Conservation (phyloP, 2,888 invertebrate genomes). For the Tineola bisselliella region DNA sequence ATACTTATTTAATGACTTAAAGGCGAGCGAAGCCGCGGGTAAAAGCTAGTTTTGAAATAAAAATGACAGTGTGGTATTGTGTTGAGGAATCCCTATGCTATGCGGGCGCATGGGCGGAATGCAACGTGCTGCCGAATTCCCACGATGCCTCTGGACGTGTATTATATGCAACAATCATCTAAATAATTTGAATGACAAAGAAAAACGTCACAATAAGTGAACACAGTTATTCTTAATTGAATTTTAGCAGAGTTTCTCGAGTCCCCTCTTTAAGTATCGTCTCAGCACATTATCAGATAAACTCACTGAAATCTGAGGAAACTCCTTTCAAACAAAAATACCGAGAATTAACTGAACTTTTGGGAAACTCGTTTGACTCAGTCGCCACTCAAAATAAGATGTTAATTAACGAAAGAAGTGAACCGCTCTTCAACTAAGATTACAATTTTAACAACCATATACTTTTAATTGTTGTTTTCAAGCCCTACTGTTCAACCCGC, state of each 20-base stretch:
- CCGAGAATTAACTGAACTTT: not conserved
- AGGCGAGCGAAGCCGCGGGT: no score
- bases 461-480: no score
- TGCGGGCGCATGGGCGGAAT: no score
- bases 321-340: constrained; percentile 2
- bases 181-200: not conserved
- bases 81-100: no score
- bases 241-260: not conserved
- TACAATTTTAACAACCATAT: not conserved
- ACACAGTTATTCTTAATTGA: not conserved
- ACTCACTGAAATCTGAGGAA: not conserved
- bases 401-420: not conserved
- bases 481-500: no score
- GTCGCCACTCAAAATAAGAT: not conserved
- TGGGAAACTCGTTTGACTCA: not conserved
- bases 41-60: no score
- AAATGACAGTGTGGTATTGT: no score
- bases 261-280: not conserved
- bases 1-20: no score
- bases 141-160: no score
- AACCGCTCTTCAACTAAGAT: not conserved
- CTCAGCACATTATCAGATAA: not conserved
- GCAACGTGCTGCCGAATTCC: no score
- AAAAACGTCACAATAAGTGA: not conserved
- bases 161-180: no score